phyloP scores from a whole-genome alignment of 2,888 invertebrate species.

The Leptopilina syphax region DNA sequence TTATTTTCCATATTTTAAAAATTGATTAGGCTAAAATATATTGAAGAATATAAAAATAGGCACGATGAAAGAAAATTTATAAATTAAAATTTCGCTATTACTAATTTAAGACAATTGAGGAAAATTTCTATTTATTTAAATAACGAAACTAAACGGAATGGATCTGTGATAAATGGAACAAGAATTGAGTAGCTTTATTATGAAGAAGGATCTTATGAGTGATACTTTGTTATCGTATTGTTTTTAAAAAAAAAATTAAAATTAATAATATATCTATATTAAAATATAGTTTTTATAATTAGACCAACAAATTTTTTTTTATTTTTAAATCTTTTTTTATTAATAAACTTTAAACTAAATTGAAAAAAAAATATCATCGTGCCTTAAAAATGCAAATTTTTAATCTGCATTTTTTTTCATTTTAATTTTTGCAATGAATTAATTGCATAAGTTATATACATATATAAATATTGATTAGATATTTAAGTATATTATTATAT shows the following conservation, averaged over 20 bases:
- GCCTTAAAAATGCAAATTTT: background rate
- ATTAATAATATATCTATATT: constrained; percentile 26
- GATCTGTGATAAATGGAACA: constrained; percentile 38
- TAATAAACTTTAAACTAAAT: background rate
- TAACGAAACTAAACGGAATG: background rate
- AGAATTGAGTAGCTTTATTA: constrained; percentile 30
- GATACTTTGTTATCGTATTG: constrained; percentile 26
- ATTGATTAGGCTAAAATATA: background rate
- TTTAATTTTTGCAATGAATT: no score
- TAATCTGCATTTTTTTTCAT: background rate
- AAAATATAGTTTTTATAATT: background rate
- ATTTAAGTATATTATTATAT: background rate
- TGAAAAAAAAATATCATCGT: constrained; percentile 26
- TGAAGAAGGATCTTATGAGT: constrained; percentile 14
- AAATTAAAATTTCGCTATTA: background rate
- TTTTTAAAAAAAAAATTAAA: background rate
- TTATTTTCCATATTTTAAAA: background rate
- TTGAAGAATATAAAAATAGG: background rate
- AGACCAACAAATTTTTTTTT: background rate
- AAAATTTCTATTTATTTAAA: constrained; percentile 6
- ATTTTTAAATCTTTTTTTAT: background rate
- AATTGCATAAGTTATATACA: background rate
- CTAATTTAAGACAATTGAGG: background rate
- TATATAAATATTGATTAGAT: background rate
- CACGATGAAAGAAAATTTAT: constrained; percentile 29